Percentiles rank a stretch among this genome's conserved stretches.
phyloP scores from a whole-genome alignment of 2,888 invertebrate species.

The Blera fallax region DNA sequence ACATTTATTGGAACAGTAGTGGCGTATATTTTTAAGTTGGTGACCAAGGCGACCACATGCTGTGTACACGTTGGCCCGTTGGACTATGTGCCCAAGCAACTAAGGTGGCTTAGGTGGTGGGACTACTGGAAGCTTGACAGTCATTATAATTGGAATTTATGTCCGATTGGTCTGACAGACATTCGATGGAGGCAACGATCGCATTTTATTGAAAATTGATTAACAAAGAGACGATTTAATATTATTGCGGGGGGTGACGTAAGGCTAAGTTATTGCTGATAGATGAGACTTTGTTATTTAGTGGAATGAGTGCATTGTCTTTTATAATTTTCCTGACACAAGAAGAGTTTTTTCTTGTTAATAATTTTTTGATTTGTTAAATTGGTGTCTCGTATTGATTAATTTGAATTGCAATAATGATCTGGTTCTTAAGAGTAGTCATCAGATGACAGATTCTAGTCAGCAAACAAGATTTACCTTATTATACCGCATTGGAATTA shows the following conservation, averaged over 20 bases:
- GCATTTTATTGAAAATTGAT: constrained; percentile 62
- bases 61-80: constrained; percentile 48
- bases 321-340: neutral
- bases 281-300: constrained; percentile 4
- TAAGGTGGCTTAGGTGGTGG: constrained; percentile 21
- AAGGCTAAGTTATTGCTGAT: constrained; percentile 46
- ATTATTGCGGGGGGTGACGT: constrained; percentile 31
- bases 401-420: too few species aligned
- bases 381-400: too few species aligned
- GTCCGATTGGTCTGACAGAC: constrained; percentile 59
- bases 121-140: constrained; percentile 58
- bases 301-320: neutral
- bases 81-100: neutral
- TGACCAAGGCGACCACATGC: constrained; percentile 67
- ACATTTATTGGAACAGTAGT: constrained; percentile 72
- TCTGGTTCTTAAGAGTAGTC: too few species aligned
- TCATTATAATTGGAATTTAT: constrained; percentile 73
- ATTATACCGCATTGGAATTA: too few species aligned
- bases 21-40: constrained; percentile 67
- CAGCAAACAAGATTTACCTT: too few species aligned
- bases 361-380: too few species aligned
- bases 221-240: constrained; percentile 66
- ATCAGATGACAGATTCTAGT: too few species aligned
- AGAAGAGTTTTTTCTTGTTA: neutral
- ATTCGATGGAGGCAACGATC: constrained; percentile 38